Percentiles rank a stretch among this genome's conserved stretches.
phyloP scores from a whole-genome alignment of 1,140 invertebrate genomes.

The Aphidius gifuensis region DNA sequence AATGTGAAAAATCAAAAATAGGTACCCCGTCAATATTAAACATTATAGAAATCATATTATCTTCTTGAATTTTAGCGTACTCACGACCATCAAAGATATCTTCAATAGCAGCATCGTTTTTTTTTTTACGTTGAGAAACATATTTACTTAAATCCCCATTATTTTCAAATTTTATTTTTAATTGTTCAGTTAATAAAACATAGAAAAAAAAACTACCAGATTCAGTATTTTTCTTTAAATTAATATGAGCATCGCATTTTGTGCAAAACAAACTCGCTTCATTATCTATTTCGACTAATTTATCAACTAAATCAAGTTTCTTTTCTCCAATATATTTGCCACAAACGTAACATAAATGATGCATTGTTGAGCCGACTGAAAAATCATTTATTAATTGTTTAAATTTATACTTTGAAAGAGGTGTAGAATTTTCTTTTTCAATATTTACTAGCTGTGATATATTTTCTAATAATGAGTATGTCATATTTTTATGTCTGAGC shows the following conservation, averaged over 20 bases:
- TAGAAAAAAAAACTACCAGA: neutral
- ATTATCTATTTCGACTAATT: neutral
- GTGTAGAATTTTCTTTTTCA: neutral
- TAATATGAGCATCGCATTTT: neutral
- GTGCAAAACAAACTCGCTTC: neutral
- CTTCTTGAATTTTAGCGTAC: slow-evolving; percentile 17
- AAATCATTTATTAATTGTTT: neutral
- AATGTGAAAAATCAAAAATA: slow-evolving; percentile 23
- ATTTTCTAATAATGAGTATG: neutral
- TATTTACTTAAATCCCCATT: neutral
- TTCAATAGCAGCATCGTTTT: slow-evolving; percentile 24
- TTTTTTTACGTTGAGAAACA: slow-evolving; percentile 9
- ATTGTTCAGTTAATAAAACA: no score
- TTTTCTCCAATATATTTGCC: neutral
- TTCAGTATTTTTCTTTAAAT: neutral
- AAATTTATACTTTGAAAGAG: neutral
- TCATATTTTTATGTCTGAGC: neutral
- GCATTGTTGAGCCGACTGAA: neutral
- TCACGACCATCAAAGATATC: slow-evolving; percentile 27
- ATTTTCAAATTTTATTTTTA: neutral
- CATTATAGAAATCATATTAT: slow-evolving; percentile 21
- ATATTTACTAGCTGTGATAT: neutral
- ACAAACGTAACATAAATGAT: neutral
- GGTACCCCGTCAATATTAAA: slow-evolving; percentile 29
- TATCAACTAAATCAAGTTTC: neutral